These are phyloP conservation scores for Rhabdomys pumilio DNA, from an alignment of 2,797 vertebrate species.

Conservation along the genomic window DNA sequence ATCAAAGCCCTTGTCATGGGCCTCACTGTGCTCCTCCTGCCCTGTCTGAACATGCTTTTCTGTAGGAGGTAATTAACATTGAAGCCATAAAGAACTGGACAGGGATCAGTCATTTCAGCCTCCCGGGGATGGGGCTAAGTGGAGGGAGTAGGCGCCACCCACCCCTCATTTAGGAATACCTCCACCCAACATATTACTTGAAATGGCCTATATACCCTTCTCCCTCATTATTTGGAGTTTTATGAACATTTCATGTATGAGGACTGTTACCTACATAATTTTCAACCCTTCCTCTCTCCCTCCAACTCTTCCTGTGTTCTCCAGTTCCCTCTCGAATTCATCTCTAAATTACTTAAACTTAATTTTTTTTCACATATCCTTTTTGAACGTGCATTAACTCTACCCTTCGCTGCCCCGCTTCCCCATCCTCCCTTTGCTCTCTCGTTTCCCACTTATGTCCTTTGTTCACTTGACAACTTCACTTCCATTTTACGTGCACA, in stretches of 20 bases:
- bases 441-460: not conserved
- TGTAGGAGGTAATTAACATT: constrained; percentile 13
- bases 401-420: not conserved
- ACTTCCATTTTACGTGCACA: not conserved
- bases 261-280: not conserved
- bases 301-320: not conserved
- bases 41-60: constrained; percentile 9
- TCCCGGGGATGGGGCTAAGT: not conserved
- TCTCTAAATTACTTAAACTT: not conserved
- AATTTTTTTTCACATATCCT: not conserved
- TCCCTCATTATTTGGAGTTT: not conserved
- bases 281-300: not conserved
- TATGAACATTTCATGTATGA: not conserved
- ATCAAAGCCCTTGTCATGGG: not conserved
- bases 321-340: not conserved
- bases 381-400: not conserved
- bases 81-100: constrained; percentile 33
- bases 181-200: not conserved
- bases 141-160: not conserved
- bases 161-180: not conserved
- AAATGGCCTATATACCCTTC: not conserved
- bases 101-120: not conserved
- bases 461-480: not conserved
- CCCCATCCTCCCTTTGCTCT: not conserved
- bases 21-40: not conserved